Conservation (phyloP, 2,113 vertebrate genomes). For the Benitochromis conjunctus region DNA sequence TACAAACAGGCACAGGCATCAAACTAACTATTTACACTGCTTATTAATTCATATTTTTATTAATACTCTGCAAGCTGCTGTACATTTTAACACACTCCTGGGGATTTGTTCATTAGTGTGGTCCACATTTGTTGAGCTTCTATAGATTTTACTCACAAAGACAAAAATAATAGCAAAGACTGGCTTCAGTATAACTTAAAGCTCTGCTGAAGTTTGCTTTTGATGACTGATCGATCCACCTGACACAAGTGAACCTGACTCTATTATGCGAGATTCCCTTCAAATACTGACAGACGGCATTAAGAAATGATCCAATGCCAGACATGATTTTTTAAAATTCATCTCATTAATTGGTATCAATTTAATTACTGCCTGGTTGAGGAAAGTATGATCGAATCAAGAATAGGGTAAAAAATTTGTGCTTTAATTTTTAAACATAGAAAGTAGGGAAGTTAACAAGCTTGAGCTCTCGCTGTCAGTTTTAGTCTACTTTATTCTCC, state of each 20-base stretch:
- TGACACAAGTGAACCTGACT: not conserved
- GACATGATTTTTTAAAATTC: not conserved
- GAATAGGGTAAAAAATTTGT: not conserved
- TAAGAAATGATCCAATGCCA: not conserved
- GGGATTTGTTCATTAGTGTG: not conserved
- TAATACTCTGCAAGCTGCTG: not conserved
- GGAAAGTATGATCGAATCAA: not conserved
- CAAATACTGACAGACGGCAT: not conserved
- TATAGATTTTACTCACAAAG: not conserved
- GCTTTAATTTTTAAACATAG: not conserved
- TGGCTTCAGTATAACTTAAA: not conserved
- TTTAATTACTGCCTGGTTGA: not conserved
- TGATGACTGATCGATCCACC: not conserved
- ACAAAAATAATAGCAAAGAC: not conserved
- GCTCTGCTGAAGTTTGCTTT: not conserved
- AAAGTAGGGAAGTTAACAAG: not conserved
- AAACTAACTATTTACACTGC: not conserved
- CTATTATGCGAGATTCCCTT: not conserved
- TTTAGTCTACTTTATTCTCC: not conserved
- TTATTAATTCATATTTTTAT: not conserved
- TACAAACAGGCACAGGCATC: not conserved
- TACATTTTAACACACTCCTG: not conserved
- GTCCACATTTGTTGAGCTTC: not conserved
- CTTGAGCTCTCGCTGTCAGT: not conserved
- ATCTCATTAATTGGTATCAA: not conserved